Percentiles rank a stretch among this genome's conserved stretches.
phyloP scores from a whole-genome alignment of 2,888 invertebrate genomes.

The Hedya salicella region DNA sequence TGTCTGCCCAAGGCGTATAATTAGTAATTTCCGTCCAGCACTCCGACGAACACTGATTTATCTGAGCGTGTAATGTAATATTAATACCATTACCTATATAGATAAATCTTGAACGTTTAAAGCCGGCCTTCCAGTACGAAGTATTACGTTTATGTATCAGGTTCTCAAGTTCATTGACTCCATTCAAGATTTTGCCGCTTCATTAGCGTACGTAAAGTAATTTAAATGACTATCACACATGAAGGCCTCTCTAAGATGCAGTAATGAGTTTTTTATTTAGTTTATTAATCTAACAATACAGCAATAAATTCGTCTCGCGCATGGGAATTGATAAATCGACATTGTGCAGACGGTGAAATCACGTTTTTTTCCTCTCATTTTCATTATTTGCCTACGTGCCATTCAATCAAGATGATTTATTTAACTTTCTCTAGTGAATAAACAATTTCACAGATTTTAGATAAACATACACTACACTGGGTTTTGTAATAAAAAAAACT shows the following conservation, averaged over 20 bases:
- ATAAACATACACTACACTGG: conserved; percentile 15
- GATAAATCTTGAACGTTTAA: background rate
- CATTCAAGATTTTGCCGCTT: conserved; percentile 20
- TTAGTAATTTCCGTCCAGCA: background rate
- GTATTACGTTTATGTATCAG: background rate
- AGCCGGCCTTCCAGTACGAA: background rate
- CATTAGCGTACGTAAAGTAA: conserved; percentile 24
- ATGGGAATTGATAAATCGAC: conserved; percentile 39
- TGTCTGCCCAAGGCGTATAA: background rate
- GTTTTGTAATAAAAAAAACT: conserved; percentile 8
- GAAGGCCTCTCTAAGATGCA: background rate
- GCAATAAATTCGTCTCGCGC: conserved; percentile 29
- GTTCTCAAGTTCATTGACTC: conserved; percentile 18
- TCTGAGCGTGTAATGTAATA: background rate
- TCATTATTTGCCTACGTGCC: conserved; percentile 34
- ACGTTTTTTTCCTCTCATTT: conserved; percentile 35
- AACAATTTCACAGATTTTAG: conserved; percentile 30
- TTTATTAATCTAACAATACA: conserved; percentile 35
- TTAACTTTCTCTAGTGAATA: conserved; percentile 34
- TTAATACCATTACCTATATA: background rate
- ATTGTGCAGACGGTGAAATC: conserved; percentile 37
- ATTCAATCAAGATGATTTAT: conserved; percentile 40
- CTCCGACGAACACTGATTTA: background rate
- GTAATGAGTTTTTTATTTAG: conserved; percentile 35
- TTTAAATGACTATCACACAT: conserved; percentile 15